Evolutionary conservation across 2,888 invertebrate species (phyloP), one percentile per base, ranked within the genome.

Genomic region (Agriopis aurantiaria): DNA sequence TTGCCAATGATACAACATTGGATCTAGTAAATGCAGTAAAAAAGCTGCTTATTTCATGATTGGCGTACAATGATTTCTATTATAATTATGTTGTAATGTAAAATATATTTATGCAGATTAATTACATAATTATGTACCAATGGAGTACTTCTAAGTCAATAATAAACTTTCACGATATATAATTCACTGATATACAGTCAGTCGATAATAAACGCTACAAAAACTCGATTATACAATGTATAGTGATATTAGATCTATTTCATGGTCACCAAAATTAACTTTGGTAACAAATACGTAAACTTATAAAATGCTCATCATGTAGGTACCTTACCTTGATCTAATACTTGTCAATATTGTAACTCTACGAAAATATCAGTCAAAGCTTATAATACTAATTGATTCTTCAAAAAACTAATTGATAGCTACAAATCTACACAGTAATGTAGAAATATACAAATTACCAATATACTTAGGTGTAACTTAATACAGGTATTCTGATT

Each of bases 1-100:
- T 69, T 70, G 61, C 69, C 82, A 82, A 85, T 85, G 79, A 68
- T 68, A 67, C 67, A 86, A 66, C 75, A 85, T 85, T 82, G 83
- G 81, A 68, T 74, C 70, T 49, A 14, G 53, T 40, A 48, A 79
- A 84, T 76, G 72, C 56, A 49, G 23, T 23, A 51, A 10, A 49
- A 65, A 58, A 57, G 58, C 58, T 56, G 59, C 33, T 58, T 46
- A 7, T n/a, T 56, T 61, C 43, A 59, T 63, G 53, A 53, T 40
- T n/a, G n/a, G 4, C 0, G 7, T 40, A 10, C 8, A 43, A 43
- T 49, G 12, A 58, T 5, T 2, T 8, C 14, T 43, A 2, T 10
- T 52, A 52, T 17, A n/a, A 52, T 60, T 60, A 41, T 52, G 14
- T 8, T 17, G 14, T 17, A 8, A 41, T 43, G 17, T 12, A 61